Percentiles rank a stretch among this genome's conserved stretches.
Conservation (phyloP, 2,797 vertebrate genomes). For the Hylomyscus alleni region DNA sequence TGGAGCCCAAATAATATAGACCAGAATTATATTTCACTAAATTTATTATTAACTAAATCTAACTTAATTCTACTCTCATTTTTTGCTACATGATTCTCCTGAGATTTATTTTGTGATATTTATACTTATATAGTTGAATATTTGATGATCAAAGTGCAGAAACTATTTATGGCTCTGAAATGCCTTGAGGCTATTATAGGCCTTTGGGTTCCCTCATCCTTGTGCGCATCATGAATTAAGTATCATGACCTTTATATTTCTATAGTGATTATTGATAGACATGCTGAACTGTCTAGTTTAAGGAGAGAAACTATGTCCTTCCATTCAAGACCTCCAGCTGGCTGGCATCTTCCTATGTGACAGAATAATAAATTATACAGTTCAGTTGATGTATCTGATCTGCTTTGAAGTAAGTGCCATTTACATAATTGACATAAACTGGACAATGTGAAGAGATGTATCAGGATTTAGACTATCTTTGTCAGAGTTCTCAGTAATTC, state of each 20-base stretch:
- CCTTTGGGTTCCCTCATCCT: background rate
- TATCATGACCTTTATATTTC: background rate
- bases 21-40: background rate
- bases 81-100: background rate
- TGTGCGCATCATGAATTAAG: background rate
- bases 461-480: background rate
- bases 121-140: background rate
- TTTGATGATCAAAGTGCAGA: background rate
- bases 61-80: conserved; percentile 13
- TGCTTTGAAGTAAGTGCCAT: background rate
- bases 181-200: background rate
- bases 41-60: background rate
- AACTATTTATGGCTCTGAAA: conserved; percentile 3
- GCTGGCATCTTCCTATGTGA: background rate
- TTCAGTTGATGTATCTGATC: background rate
- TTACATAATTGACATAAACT: conserved; percentile 12
- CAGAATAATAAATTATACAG: conserved; percentile 52
- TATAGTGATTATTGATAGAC: conserved; percentile 36
- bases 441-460: background rate
- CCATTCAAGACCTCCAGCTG: background rate
- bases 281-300: background rate
- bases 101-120: conserved; percentile 20
- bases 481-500: background rate
- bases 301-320: background rate
- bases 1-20: background rate